Percentiles rank a stretch among this genome's conserved stretches.
Conservation (phyloP, 2,888 invertebrate species). For the Ormia ochracea region DNA sequence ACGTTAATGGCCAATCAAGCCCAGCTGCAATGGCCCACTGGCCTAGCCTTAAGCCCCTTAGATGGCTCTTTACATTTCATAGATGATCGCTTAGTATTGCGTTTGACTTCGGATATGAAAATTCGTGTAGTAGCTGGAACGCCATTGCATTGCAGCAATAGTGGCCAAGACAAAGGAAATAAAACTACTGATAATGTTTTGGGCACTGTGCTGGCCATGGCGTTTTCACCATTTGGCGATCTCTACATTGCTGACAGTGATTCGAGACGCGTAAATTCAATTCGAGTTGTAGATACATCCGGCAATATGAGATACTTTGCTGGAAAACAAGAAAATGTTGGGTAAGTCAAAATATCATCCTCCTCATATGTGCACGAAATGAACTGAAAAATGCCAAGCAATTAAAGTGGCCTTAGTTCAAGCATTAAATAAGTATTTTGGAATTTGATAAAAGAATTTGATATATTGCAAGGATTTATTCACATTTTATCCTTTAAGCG, state of each 20-base stretch:
- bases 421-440: neutral
- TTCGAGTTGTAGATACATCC: constrained; percentile 90
- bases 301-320: constrained; percentile 94
- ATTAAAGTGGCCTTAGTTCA: neutral
- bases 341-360: constrained; percentile 69
- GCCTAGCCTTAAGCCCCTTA: constrained; percentile 93
- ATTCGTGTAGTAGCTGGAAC: constrained; percentile 96
- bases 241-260: constrained; percentile 96
- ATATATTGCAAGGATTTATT: neutral
- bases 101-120: constrained; percentile 93
- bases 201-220: constrained; percentile 91
- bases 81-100: constrained; percentile 94
- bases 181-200: constrained; percentile 83
- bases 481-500: neutral
- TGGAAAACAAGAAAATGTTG: constrained; percentile 83
- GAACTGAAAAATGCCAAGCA: neutral
- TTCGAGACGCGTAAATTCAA: constrained; percentile 88
- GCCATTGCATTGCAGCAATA: constrained; percentile 88
- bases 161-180: constrained; percentile 79
- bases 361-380: neutral
- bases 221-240: constrained; percentile 94
- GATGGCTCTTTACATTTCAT: constrained; percentile 97
- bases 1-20: constrained; percentile 91
- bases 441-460: neutral
- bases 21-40: constrained; percentile 98